These are phyloP conservation scores for Aphrophora alni DNA, from an alignment of 2,888 invertebrate genomes.

Conservation along the genomic window DNA sequence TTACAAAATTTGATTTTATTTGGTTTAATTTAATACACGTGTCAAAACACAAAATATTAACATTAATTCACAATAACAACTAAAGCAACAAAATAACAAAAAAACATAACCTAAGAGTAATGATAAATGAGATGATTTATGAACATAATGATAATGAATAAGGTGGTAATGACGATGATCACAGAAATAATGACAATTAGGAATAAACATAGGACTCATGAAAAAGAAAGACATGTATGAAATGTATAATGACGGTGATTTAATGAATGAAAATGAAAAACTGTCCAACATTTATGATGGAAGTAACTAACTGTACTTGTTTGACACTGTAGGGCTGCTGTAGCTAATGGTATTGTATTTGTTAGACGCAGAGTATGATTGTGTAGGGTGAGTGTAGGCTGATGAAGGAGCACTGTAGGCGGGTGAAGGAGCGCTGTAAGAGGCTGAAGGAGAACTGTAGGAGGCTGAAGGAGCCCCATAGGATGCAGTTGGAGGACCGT, in stretches of 20 bases:
- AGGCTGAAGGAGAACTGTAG: neutral
- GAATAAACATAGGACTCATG: neutral
- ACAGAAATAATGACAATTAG: neutral
- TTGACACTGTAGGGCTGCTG: neutral
- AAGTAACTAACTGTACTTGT: neutral
- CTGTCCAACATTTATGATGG: neutral
- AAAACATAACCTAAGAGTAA: neutral
- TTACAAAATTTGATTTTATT: constrained; percentile 5
- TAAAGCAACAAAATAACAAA: neutral
- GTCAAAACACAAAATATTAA: neutral
- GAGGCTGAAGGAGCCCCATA: neutral
- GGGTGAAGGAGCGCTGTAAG: neutral
- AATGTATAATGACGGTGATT: too few species aligned
- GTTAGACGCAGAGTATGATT: neutral
- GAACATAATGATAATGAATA: neutral
- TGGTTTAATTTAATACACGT: neutral
- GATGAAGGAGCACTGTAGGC: neutral
- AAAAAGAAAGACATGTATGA: neutral
- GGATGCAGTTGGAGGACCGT: neutral
- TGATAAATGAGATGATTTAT: neutral
- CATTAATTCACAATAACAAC: neutral
- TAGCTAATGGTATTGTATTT: neutral
- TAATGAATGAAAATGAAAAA: neutral
- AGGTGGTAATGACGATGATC: neutral
- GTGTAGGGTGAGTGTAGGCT: neutral